These are phyloP conservation scores for Clarias magur DNA, from an alignment of 2,113 vertebrate species.

Conservation along the genomic window DNA sequence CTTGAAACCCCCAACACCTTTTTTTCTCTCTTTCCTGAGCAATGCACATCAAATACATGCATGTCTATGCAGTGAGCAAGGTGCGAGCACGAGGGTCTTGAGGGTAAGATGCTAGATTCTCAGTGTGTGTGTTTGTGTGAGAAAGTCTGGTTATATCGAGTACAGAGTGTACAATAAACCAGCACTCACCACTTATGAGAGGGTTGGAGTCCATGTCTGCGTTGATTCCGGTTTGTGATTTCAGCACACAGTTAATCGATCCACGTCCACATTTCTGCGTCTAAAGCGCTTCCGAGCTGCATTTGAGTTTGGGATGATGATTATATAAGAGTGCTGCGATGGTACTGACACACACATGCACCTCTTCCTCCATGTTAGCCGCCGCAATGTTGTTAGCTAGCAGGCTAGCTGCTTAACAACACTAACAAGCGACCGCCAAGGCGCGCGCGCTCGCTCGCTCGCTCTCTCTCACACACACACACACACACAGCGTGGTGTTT, in stretches of 20 bases:
- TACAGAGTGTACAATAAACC: background rate
- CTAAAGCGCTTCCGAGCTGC: constrained; percentile 38
- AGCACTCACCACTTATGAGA: constrained; percentile 71
- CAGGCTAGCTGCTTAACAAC: background rate
- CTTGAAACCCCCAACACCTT: background rate
- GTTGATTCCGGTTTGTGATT: constrained; percentile 22
- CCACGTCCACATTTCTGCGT: constrained; percentile 48
- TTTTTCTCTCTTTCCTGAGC: background rate
- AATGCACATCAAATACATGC: background rate
- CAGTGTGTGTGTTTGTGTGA: no score
- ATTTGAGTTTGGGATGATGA: constrained; percentile 62
- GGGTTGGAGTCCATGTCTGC: constrained; percentile 70
- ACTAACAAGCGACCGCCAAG: background rate
- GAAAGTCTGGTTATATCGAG: background rate
- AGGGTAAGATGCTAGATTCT: no score
- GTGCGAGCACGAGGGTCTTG: background rate
- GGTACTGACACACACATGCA: constrained; percentile 58
- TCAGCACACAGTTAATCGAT: constrained; percentile 13
- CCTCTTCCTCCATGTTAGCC: constrained; percentile 69
- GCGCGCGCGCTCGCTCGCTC: background rate
- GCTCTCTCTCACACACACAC: no score
- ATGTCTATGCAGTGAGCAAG: background rate
- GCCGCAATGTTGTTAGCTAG: constrained; percentile 46
- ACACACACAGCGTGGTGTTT: background rate
- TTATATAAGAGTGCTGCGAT: constrained; percentile 68